Base-by-base conservation (phyloP, 1,140 invertebrate species). In the Drosophila pallidifrons region DNA sequence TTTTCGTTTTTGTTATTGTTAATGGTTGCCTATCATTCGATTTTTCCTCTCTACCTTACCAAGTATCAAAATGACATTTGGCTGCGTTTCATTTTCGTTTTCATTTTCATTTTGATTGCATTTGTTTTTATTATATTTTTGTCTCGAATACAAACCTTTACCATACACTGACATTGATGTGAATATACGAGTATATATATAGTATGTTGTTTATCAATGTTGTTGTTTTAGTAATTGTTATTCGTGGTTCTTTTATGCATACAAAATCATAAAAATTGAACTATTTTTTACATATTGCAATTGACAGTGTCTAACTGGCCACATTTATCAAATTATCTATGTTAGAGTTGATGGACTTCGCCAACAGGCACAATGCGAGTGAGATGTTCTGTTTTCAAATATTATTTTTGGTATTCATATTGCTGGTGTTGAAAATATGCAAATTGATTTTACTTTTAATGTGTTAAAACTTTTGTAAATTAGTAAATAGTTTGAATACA, bases 61-160 rank as follows among this genome's bases (percentile, higher is more conserved):
- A 76, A 78, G 72, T 83, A 73, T 78, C 69, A 90, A 75, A 79
- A 58, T 64, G 74, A 73, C 77, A 79, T 73, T 72, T 76, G 75
- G 59, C 43, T 70, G 60, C 58, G 38, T 51, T 41, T 45, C 35
- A 1, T 16, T 28, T 75, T 59, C 30, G 1, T 38, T 51, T 54
- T 51, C 30, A 5, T 20, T 66, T 47, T 47, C 45, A 60, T 64
- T 38, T 69, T 8, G 20, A 28, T 60, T 60, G 41, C 20, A 25
- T 15, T 69, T 64, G 30, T 55, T 55, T 13, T 46, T 54, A 63
- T 45, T 46, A 46, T 47, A 43, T 32, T 70, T 69, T 43, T 72
- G 65, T 52, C 49, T 61, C 63, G 61, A 71, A 79, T 67, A 75
- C 73, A 75, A 75, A 75, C 73, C 73, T 75, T 64, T 32, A 47